Evolutionary conservation across 1,140 invertebrate genomes (phyloP).

Genomic region (Steinernema khuongi): DNA sequence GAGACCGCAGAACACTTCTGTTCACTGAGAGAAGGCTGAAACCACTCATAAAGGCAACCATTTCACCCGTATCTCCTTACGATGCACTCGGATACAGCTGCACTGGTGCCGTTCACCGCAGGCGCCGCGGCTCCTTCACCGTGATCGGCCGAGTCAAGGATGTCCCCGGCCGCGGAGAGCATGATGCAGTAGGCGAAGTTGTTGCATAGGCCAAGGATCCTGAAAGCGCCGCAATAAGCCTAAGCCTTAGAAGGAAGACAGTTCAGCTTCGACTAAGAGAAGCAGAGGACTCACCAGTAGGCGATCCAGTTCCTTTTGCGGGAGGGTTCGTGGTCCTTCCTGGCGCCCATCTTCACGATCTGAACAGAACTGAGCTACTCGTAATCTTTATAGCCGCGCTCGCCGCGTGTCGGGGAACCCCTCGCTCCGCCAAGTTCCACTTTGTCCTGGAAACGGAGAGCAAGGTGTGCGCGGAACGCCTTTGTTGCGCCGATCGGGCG

Average conservation of each 20-base stretch:
- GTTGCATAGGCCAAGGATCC: conserved; percentile 76
- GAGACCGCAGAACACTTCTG: conserved; percentile 69
- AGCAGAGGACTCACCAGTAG: neutral
- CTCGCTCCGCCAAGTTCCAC: too few species aligned
- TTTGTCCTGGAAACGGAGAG: too few species aligned
- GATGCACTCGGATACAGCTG: neutral
- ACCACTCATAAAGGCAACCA: neutral
- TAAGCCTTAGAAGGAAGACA: too few species aligned
- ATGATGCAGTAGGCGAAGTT: conserved; percentile 83
- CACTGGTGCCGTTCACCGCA: neutral
- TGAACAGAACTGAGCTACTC: neutral
- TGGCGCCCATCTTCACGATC: neutral
- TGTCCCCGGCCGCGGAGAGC: conserved; percentile 78
- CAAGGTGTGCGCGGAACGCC: too few species aligned
- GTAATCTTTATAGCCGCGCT: too few species aligned
- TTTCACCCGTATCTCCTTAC: neutral
- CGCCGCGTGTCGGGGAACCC: too few species aligned
- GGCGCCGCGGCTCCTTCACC: neutral
- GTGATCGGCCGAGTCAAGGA: conserved; percentile 61
- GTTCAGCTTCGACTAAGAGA: too few species aligned
- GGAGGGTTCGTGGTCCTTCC: neutral
- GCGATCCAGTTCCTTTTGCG: neutral
- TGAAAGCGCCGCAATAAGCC: conserved; percentile 49
- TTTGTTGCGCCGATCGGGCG: too few species aligned
- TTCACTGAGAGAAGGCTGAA: conserved; percentile 26